Evolutionary conservation across 2,888 invertebrate species (phyloP).

Genomic region (Tipula vernalis): DNA sequence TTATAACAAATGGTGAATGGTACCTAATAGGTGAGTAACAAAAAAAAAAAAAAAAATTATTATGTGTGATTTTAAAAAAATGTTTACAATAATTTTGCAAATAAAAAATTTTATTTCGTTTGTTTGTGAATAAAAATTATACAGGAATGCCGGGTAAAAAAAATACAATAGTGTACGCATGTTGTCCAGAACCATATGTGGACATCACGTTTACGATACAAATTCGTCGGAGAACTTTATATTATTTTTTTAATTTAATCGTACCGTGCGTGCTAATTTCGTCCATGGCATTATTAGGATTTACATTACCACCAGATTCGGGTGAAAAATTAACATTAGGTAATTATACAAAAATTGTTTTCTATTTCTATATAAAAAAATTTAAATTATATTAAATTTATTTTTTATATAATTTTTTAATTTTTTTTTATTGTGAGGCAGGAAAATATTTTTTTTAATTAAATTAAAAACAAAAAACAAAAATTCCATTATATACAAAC

Average conservation of each 20-base stretch:
- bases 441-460: conserved; percentile 17
- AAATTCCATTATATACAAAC: conserved; percentile 22
- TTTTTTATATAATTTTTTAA: conserved; percentile 23
- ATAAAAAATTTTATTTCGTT: not conserved
- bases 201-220: conserved; percentile 89
- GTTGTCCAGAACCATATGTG: conserved; percentile 88
- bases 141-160: conserved; percentile 85
- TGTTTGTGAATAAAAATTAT: conserved; percentile 14
- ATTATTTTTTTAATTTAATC: conserved; percentile 99
- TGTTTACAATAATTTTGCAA: not conserved
- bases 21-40: conserved; percentile 82
- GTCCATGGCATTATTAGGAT: conserved; percentile 95
- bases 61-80: not conserved
- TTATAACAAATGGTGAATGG: conserved; percentile 99
- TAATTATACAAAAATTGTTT: conserved; percentile 23
- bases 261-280: conserved; percentile 98
- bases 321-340: conserved; percentile 37
- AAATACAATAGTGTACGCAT: conserved; percentile 81
- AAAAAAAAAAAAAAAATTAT: not conserved
- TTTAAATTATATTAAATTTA: conserved; percentile 21
- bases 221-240: conserved; percentile 89
- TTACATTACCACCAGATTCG: conserved; percentile 89
- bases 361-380: conserved; percentile 15
- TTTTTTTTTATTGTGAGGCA: not conserved
- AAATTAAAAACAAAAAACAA: conserved; percentile 21